Evolutionary conservation across 2,113 vertebrate genomes (phyloP).

Genomic region (Siniperca knerii): DNA sequence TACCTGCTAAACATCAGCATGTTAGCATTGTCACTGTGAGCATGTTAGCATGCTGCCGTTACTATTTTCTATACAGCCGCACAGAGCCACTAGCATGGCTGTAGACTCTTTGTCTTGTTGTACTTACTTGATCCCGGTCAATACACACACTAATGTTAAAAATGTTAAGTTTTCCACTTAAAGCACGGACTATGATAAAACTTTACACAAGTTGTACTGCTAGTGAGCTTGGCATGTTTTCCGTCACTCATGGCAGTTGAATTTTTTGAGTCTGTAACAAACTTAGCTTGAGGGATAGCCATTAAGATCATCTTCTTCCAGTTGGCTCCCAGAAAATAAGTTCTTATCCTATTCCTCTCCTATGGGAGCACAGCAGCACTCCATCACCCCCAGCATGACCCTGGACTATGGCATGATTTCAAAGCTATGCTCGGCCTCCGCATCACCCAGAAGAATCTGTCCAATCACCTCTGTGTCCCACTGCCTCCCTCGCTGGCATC

Average conservation of each 20-base stretch:
- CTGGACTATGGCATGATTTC: conserved; percentile 68
- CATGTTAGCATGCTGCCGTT: too few species aligned
- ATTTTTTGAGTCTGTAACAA: conserved; percentile 10
- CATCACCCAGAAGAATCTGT: conserved; percentile 68
- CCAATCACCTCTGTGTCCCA: conserved; percentile 68
- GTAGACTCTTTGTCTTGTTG: too few species aligned
- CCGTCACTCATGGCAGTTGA: conserved; percentile 4
- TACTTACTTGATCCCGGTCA: background rate
- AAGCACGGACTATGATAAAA: background rate
- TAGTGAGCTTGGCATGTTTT: background rate
- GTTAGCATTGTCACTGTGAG: too few species aligned
- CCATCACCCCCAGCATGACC: conserved; percentile 73
- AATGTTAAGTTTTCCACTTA: background rate
- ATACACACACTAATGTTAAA: background rate
- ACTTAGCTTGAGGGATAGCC: conserved; percentile 24
- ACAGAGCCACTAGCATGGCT: too few species aligned
- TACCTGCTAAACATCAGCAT: background rate
- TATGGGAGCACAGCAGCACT: conserved; percentile 62
- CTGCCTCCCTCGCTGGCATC: conserved; percentile 75
- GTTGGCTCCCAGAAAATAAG: conserved; percentile 55
- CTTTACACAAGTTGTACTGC: background rate
- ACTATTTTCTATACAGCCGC: too few species aligned
- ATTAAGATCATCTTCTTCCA: conserved; percentile 48
- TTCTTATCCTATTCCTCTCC: conserved; percentile 62
- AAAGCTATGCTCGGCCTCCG: conserved; percentile 66